phyloP scores from a whole-genome alignment of 2,797 vertebrate species.

The Lindbergichthys nudifrons region DNA sequence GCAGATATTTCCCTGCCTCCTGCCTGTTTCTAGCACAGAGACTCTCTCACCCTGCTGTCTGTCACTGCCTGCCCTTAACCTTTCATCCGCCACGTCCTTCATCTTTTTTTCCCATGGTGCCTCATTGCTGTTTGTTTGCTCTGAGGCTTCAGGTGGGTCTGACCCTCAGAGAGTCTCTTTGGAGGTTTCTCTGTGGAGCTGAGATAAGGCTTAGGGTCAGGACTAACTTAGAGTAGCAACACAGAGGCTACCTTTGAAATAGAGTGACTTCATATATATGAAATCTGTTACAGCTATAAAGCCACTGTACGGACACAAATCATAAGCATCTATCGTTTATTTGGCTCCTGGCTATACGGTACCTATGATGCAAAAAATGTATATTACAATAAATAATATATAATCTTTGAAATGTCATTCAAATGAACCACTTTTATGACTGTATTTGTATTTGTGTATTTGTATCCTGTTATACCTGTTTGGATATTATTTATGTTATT shows the following conservation, averaged over 20 bases:
- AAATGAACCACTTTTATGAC: background rate
- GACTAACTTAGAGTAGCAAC: constrained; percentile 73
- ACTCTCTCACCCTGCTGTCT: constrained; percentile 52
- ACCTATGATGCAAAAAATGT: background rate
- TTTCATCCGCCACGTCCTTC: constrained; percentile 37
- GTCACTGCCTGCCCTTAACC: constrained; percentile 40
- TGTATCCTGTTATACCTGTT: background rate
- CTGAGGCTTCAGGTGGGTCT: constrained; percentile 63
- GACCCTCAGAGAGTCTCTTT: constrained; percentile 62
- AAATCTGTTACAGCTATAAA: background rate
- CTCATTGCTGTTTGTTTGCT: constrained; percentile 49
- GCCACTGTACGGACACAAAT: background rate
- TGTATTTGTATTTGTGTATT: background rate
- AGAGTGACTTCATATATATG: constrained; percentile 9
- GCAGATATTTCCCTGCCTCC: background rate
- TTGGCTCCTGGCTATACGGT: background rate
- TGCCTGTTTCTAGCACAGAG: background rate
- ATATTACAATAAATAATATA: background rate
- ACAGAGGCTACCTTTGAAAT: constrained; percentile 44
- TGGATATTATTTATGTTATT: background rate
- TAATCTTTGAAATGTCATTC: too few species aligned
- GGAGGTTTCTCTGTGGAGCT: constrained; percentile 60
- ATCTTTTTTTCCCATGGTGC: constrained; percentile 14
- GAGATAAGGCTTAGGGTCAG: constrained; percentile 59
- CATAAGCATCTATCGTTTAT: background rate